Percentiles rank a stretch among this genome's conserved stretches.
These are phyloP conservation scores for Argyrosomus japonicus DNA, from an alignment of 2,113 vertebrate species.

Conservation along the genomic window DNA sequence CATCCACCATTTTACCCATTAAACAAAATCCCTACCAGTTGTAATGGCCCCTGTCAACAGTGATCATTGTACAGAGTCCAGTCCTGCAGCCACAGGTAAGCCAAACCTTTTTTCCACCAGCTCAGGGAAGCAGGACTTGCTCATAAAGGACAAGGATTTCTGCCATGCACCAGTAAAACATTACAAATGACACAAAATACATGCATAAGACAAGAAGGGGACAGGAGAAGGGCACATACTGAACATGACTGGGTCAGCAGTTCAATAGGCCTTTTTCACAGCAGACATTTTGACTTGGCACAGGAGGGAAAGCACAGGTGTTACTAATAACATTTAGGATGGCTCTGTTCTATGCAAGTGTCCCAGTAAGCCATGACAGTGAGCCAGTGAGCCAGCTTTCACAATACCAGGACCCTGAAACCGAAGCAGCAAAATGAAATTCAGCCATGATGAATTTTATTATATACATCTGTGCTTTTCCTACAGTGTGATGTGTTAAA, in stretches of 20 bases:
- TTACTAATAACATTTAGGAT: neutral
- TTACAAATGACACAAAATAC: neutral
- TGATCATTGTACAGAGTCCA: neutral
- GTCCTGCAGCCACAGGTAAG: neutral
- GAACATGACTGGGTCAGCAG: neutral
- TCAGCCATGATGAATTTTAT: neutral
- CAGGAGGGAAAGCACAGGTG: neutral
- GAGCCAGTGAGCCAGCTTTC: neutral
- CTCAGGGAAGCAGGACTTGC: neutral
- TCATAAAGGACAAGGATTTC: neutral
- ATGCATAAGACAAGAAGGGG: neutral
- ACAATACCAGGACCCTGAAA: constrained; percentile 4
- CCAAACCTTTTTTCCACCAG: neutral
- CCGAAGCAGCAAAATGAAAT: neutral
- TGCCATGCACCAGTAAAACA: neutral
- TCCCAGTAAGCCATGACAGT: constrained; percentile 21
- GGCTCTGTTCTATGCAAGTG: constrained; percentile 2
- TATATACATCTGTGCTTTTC: neutral
- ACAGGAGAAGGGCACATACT: neutral
- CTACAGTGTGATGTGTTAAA: neutral
- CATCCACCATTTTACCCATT: neutral
- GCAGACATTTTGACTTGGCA: neutral
- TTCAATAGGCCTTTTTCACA: neutral
- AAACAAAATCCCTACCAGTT: neutral
- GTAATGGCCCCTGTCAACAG: neutral